Evolutionary conservation across 2,113 vertebrate species (phyloP), one percentile per base, ranked within the genome.

Genomic region (Cololabis saira): DNA sequence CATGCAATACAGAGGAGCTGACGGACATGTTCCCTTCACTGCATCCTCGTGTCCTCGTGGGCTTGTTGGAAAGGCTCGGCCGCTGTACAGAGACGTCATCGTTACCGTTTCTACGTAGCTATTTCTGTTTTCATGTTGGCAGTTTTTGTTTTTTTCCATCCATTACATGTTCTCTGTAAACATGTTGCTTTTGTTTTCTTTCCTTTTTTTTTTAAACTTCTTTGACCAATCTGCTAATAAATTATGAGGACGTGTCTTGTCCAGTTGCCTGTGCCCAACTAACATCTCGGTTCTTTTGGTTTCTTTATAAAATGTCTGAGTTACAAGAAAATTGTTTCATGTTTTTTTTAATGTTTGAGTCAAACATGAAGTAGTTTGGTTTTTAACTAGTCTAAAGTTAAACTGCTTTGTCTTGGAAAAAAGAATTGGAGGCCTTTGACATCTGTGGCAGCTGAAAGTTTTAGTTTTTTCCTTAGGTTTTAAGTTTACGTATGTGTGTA

Each of bases 221-320:
- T 80, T 83, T 91, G 89, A 91, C 86, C 89, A 91, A 89, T 87
- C 83, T 88, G 83, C 83, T 72, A 90, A 90, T 90, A 91, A 91
- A 92, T 81, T 52, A 80, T 87, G 86, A 89, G 88, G 79, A 78
- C 78, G 45, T 37, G 70, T 88, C 63, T 74, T 61, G 87, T 88
- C 78, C 66, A 37, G 75, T 89, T 85, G 81, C 74, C 69, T 41
- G 61, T 84, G 70, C 55, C 67, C 78, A 77, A 71, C 80, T 77
- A 49, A 77, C 76, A 53, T 65, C 76, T 41, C 41, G 37, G 62
- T 83, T 80, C 60, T 71, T 74, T 45, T 56, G 17, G 41, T 77
- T 82, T 82, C 11, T 75, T 17, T 68, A 17, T 0, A 3, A 55
- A 54, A 50, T 47, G 51, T 67, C 16, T 0, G 12, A 48, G 47